Evolutionary conservation across 2,113 vertebrate genomes (phyloP), one percentile per base, ranked within the genome.

Genomic region (Australoheros scitulus): DNA sequence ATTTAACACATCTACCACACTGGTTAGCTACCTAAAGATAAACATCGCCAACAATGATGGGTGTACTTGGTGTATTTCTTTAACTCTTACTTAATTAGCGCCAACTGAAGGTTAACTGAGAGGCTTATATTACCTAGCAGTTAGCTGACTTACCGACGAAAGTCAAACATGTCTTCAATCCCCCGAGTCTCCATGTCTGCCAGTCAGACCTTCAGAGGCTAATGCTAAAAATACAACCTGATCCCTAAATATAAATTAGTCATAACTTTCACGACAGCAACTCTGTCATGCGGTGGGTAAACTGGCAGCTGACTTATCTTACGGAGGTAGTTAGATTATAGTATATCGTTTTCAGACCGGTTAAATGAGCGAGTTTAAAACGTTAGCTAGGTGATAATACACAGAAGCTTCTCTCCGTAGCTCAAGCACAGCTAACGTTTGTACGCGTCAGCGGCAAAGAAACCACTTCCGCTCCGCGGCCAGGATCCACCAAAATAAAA

Each of bases 111-210:
- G 60, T 26, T 79, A 80, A 64, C 20, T 29, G 18, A 26, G 13
- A 13, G 81, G 61, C 61, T 76, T 57, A 41, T 7, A 22, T 47
- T 72, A 57, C 63, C 50, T 58, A 57, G 20, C 57, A 13, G 61
- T 78, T 80, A 64, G 63, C 64, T 56, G 70, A 89, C 91, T 96
- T 93, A 96, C 96, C 96, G 94, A 90, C 93, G 95, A 90, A 96
- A 96, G 92, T 96, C 95, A 87, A 96, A 95, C 93, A 96, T 95
- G 87, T 96, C 94, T 80, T 96, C 95, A 76, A 95, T 92, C 61
- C 93, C 94, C 85, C 92, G 93, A 76, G 93, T 92, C 92, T 96
- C 96, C 96, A 96, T 96, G 83, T 90, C 90, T 77, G 83, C 76
- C 79, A 61, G 76, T 80, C 83, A 80, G 82, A 87, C 85, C 76